Base-by-base conservation (phyloP, 2,797 vertebrate genomes). In the Ceryle rudis region DNA sequence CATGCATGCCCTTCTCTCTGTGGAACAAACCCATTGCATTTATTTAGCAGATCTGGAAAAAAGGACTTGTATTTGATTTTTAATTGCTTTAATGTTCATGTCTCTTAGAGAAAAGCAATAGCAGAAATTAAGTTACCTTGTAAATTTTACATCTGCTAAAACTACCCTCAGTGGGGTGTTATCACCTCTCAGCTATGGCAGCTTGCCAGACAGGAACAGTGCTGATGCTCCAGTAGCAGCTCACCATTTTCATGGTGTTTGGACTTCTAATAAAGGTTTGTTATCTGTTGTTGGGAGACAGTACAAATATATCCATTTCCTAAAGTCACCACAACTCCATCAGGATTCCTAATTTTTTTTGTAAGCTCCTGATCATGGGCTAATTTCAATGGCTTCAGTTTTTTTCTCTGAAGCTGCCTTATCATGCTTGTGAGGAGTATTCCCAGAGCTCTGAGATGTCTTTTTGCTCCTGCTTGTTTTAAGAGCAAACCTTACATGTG, bases 1-100 rank as follows among this genome's bases (percentile, higher is more conserved):
- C 9, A 35, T 5, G 16, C 8, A 3, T 9, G 18, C 8, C 1
- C 0, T 52, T 64, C 6, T 51, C 33, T 69, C 41, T 54, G 31
- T 11, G 16, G 16, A 72, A 10, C 39, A 91, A 85, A 80, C 0
- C 19, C 5, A 11, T n/a, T 55, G 31, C 12, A 44, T 49, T 58
- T 62, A 41, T 66, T 85, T 61, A 75, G 25, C 4, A 31, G 25
- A 49, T 61, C 10, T 66, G n/a, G 22, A 80, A 92, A 31, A 85
- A 83, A 87, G 18, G 0, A 44, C 11, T 71, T n/a, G 3, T 0
- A 15, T 58, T 62, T 55, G 1, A 31, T 41, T 88, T 75, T 41
- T 18, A 54, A 58, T 42, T 44, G 3, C 5, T 67, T 46, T 35
- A 58, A 28, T 62, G 71, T 37, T 71, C 4, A 0, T 41, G 37